These are phyloP conservation scores for Mamestra brassicae DNA, from an alignment of 2,888 invertebrate species.

Conservation along the genomic window DNA sequence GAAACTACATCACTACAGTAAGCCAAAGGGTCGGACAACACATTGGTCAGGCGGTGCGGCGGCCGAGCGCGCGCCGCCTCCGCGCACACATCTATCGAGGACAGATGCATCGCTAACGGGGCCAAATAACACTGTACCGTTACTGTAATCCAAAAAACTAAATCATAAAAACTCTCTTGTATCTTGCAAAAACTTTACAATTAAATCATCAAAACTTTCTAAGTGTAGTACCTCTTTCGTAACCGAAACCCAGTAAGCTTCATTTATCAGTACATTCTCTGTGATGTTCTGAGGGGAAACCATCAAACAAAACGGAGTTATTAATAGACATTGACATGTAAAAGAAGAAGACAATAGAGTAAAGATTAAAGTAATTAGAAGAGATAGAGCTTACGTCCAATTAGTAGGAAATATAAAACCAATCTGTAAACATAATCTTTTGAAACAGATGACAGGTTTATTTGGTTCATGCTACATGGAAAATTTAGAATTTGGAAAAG, in stretches of 20 bases:
- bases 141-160: constrained; percentile 91
- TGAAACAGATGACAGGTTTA: constrained; percentile 74
- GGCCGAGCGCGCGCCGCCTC: constrained; percentile 76
- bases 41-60: constrained; percentile 75
- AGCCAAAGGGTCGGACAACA: constrained; percentile 90
- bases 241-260: constrained; percentile 97
- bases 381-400: constrained; percentile 86
- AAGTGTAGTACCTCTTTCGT: constrained; percentile 97
- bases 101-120: constrained; percentile 92
- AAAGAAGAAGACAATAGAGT: constrained; percentile 73
- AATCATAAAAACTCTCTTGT: constrained; percentile 90
- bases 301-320: constrained; percentile 90
- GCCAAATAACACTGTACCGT: constrained; percentile 91
- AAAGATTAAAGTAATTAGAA: constrained; percentile 71
- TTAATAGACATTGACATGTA: constrained; percentile 83
- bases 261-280: constrained; percentile 98
- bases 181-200: constrained; percentile 91
- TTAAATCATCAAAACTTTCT: constrained; percentile 91
- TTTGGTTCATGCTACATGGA: constrained; percentile 81
- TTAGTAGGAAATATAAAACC: constrained; percentile 83
- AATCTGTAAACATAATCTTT: constrained; percentile 85
- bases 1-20: constrained; percentile 90
- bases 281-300: constrained; percentile 98
- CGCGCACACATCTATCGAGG: constrained; percentile 88
- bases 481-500: constrained; percentile 80